phyloP scores from a whole-genome alignment of 2,113 vertebrate genomes.

The Syngnathus scovelli region DNA sequence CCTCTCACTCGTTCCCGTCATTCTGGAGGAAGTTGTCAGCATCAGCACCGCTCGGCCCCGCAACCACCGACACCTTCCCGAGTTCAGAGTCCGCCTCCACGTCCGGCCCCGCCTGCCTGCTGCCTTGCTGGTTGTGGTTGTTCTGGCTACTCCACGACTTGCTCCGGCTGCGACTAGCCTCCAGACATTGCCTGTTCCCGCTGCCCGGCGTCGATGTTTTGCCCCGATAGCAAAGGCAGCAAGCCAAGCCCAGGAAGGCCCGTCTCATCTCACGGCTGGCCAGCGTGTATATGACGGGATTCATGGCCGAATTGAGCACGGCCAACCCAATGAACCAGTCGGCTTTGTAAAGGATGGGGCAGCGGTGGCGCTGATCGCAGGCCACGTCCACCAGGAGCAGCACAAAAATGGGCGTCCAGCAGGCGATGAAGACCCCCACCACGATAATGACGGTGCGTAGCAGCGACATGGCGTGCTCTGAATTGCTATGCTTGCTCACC shows the following conservation, averaged over 20 bases:
- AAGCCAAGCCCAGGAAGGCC: conserved; percentile 84
- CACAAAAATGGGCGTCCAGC: conserved; percentile 89
- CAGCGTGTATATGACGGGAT: conserved; percentile 91
- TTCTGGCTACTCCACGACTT: conserved; percentile 85
- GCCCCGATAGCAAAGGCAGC: conserved; percentile 69
- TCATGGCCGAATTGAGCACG: conserved; percentile 91
- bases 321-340: conserved; percentile 88
- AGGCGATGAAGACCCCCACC: conserved; percentile 89
- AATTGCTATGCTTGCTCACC: conserved; percentile 83
- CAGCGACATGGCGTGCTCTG: conserved; percentile 86
- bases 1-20: conserved; percentile 20
- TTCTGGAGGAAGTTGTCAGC: not conserved
- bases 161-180: conserved; percentile 78
- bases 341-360: conserved; percentile 76
- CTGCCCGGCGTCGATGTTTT: conserved; percentile 38
- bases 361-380: conserved; percentile 71
- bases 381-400: conserved; percentile 89
- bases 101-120: conserved; percentile 28
- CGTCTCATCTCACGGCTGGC: conserved; percentile 93
- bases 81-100: conserved; percentile 10
- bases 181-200: conserved; percentile 66
- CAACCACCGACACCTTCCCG: conserved; percentile 35
- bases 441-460: conserved; percentile 91
- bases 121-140: conserved; percentile 50
- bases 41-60: conserved; percentile 10